Conservation (phyloP, 2,113 vertebrate species). For the Sapajus apella region DNA sequence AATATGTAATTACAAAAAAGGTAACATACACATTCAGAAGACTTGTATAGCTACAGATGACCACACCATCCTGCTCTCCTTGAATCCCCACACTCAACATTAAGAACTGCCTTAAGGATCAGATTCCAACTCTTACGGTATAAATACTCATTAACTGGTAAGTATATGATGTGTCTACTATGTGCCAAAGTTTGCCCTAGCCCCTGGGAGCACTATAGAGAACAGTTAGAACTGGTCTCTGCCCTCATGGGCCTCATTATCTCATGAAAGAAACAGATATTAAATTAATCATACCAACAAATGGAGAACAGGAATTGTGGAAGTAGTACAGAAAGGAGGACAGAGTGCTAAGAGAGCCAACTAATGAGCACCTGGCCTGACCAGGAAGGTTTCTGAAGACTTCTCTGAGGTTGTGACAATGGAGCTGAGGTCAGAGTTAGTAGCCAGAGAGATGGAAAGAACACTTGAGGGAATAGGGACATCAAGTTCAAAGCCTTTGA, state of each 20-base stretch:
- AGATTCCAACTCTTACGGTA: not conserved
- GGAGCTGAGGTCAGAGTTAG: not conserved
- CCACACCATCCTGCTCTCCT: not conserved
- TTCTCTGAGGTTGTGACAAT: not conserved
- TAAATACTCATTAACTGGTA: not conserved
- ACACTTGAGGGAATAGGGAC: not conserved
- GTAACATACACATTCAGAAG: not conserved
- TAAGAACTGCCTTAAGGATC: not conserved
- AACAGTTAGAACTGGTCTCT: no score
- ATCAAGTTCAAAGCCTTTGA: not conserved
- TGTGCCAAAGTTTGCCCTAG: not conserved
- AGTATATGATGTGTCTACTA: not conserved
- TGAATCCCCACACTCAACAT: not conserved
- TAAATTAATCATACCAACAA: not conserved
- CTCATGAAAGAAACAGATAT: not conserved
- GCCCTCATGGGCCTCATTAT: fast-evolving
- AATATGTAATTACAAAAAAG: not conserved
- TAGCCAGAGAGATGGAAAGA: not conserved
- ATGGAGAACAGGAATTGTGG: not conserved
- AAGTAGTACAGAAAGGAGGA: not conserved
- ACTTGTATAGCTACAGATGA: not conserved
- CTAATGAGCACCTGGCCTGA: not conserved
- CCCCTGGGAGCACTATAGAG: fast-evolving
- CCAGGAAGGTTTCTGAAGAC: not conserved
- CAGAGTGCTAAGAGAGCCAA: not conserved